phyloP scores from a whole-genome alignment of 2,113 vertebrate genomes.

The Ophiodon elongatus region DNA sequence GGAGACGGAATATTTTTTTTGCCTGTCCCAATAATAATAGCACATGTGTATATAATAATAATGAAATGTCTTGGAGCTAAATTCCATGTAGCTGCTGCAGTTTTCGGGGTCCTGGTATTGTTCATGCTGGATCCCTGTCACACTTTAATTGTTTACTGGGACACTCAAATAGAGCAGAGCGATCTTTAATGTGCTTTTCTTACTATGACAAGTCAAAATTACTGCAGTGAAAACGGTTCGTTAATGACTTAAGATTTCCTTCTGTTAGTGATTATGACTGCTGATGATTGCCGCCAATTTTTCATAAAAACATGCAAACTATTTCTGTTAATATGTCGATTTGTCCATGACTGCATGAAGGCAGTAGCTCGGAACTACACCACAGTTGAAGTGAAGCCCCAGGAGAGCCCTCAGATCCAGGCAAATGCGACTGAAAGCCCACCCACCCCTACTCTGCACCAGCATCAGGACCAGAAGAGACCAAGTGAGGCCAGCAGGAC shows the following conservation, averaged over 20 bases:
- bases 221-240: not conserved
- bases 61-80: not conserved
- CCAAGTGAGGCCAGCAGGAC: conserved; percentile 81
- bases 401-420: conserved; percentile 60
- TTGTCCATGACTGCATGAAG: conserved; percentile 73
- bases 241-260: not conserved
- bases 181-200: not conserved
- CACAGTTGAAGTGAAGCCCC: conserved; percentile 66
- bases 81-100: not conserved
- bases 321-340: conserved; percentile 1
- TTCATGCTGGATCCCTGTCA: not conserved
- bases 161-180: not conserved
- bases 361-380: conserved; percentile 84
- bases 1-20: not conserved
- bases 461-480: conserved; percentile 51
- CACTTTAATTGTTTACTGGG: not conserved
- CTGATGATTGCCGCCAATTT: not conserved
- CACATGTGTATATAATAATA: not conserved
- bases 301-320: not conserved
- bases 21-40: not conserved
- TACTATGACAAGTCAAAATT: not conserved
- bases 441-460: conserved; percentile 4
- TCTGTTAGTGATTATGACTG: conserved; percentile 9
- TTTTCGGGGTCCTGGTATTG: not conserved
- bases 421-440: conserved; percentile 30